Conservation (phyloP, 2,113 vertebrate genomes). For the Tursiops truncatus region DNA sequence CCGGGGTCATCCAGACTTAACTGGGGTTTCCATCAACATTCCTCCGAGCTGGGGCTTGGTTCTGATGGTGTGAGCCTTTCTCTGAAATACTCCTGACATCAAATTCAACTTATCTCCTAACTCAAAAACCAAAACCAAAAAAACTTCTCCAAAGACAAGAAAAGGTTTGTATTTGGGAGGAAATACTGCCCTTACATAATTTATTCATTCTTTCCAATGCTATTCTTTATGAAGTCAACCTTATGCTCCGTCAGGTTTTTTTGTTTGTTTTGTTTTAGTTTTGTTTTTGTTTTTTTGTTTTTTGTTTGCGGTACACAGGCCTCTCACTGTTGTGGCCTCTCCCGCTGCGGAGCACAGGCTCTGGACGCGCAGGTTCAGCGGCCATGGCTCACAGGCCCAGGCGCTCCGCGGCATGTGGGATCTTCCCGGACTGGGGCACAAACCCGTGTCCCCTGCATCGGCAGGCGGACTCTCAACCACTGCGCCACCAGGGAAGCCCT, state of each 20-base stretch:
- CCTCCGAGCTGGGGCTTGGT: neutral
- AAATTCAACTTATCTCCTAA: constrained; percentile 18
- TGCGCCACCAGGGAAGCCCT: too few relatives aligned
- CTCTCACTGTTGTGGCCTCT: too few relatives aligned
- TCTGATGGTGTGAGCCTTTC: neutral
- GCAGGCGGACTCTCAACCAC: too few relatives aligned
- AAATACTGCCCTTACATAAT: neutral
- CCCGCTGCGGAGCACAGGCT: too few relatives aligned
- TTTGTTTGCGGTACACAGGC: neutral
- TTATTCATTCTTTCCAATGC: constrained; percentile 2
- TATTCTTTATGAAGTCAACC: constrained; percentile 8
- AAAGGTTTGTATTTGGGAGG: neutral
- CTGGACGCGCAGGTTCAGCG: too few relatives aligned
- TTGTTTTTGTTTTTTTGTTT: neutral
- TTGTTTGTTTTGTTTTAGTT: too few relatives aligned
- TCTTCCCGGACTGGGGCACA: too few relatives aligned
- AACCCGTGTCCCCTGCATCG: too few relatives aligned
- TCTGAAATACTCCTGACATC: neutral
- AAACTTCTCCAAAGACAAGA: neutral
- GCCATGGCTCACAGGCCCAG: too few relatives aligned
- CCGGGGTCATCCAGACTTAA: neutral
- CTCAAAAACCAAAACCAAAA: constrained; percentile 12
- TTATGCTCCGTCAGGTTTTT: neutral
- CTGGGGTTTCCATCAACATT: neutral
- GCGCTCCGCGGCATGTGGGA: too few relatives aligned